These are phyloP conservation scores for Nothura maculosa DNA, from an alignment of 2,797 vertebrate species.

Conservation along the genomic window DNA sequence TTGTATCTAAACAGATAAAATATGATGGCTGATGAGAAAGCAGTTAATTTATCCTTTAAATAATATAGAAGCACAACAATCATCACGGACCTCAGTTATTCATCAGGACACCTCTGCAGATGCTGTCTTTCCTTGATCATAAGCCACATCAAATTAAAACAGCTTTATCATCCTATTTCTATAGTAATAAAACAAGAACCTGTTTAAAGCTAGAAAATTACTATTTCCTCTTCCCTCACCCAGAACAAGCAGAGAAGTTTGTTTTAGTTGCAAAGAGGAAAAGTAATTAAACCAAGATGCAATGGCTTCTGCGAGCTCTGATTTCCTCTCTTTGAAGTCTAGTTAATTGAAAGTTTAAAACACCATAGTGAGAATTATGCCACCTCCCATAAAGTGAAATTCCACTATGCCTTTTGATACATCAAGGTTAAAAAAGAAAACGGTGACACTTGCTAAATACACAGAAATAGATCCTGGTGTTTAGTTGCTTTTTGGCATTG, in stretches of 20 bases:
- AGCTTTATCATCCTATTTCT: too few relatives aligned
- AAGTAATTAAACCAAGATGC: background rate
- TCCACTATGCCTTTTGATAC: background rate
- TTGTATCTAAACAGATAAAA: background rate
- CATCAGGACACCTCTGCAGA: background rate
- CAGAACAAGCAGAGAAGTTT: background rate
- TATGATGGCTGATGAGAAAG: fast-evolving
- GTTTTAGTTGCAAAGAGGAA: background rate
- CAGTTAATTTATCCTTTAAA: background rate
- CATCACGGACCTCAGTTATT: background rate
- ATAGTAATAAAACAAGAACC: too few relatives aligned
- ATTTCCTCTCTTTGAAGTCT: background rate
- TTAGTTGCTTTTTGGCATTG: background rate
- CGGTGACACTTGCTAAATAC: background rate
- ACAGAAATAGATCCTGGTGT: background rate
- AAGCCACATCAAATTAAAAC: too few relatives aligned
- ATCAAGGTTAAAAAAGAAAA: background rate
- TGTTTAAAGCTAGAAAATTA: too few relatives aligned
- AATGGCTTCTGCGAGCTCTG: background rate
- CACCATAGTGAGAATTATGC: background rate
- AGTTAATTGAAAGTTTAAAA: background rate
- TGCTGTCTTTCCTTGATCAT: too few relatives aligned
- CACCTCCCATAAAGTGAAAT: background rate
- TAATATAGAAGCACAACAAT: background rate
- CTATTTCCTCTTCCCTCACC: too few relatives aligned